Conservation (phyloP, 2,888 invertebrate species). For the Acholoe squamosa region DNA sequence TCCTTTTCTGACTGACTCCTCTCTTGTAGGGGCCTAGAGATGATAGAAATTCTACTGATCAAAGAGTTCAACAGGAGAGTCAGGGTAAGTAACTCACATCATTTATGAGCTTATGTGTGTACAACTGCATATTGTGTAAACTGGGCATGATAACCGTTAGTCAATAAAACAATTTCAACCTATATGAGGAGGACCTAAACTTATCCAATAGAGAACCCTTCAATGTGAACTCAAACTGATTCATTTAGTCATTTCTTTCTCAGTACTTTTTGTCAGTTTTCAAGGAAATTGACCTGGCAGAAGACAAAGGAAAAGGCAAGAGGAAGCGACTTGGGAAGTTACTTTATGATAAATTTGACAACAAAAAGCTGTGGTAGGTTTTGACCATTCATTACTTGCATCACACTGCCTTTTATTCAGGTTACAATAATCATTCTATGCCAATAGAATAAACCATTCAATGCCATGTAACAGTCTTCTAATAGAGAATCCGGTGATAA, state of each 20-base stretch:
- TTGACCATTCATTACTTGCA: no score
- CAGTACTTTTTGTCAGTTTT: slow-evolving; percentile 34
- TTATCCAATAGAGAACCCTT: neutral
- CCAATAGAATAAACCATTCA: neutral
- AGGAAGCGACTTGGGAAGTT: neutral
- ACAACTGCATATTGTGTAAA: no score
- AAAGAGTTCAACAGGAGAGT: slow-evolving; percentile 32
- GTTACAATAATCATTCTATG: neutral
- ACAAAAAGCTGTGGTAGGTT: neutral
- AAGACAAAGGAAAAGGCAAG: neutral
- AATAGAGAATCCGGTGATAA: no score
- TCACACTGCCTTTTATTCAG: neutral
- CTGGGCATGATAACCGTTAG: no score
- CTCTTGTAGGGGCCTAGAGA: slow-evolving; percentile 26
- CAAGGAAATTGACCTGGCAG: neutral
- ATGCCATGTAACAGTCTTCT: neutral
- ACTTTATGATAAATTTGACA: neutral
- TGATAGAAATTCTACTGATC: slow-evolving; percentile 49
- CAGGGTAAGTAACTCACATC: slow-evolving; percentile 28
- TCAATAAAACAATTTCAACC: neutral
- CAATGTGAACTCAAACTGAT: neutral
- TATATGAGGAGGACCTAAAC: neutral
- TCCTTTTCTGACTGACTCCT: neutral
- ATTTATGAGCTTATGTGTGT: neutral
- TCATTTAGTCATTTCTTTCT: neutral